phyloP scores from a whole-genome alignment of 2,888 invertebrate species.

The Mesopsocus fuscifrons region DNA sequence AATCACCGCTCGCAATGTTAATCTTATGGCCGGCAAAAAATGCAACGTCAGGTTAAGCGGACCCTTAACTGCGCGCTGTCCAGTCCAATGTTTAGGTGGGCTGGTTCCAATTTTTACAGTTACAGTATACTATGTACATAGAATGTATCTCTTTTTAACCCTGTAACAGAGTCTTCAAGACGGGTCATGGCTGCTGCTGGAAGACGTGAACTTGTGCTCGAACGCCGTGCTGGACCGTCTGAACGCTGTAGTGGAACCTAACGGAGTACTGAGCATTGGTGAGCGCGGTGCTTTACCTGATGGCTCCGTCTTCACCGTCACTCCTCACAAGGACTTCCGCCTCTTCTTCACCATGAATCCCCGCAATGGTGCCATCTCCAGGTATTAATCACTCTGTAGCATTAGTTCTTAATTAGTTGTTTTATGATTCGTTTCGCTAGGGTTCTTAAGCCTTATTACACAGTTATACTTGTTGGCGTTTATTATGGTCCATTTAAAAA shows the following conservation, averaged over 20 bases:
- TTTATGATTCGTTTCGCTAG: too few species aligned
- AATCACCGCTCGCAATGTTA: too few species aligned
- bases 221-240: constrained; percentile 92
- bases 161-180: constrained; percentile 52
- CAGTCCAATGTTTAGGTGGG: too few species aligned
- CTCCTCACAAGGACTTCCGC: constrained; percentile 78
- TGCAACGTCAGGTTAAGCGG: too few species aligned
- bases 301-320: constrained; percentile 50
- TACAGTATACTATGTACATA: too few species aligned
- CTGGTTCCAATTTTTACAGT: too few species aligned
- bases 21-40: too few species aligned
- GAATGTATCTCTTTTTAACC: too few species aligned
- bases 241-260: constrained; percentile 86
- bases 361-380: constrained; percentile 85
- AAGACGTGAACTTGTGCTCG: constrained; percentile 90
- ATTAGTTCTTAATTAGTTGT: too few species aligned
- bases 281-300: constrained; percentile 68
- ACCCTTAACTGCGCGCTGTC: too few species aligned
- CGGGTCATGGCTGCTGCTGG: constrained; percentile 69
- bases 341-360: constrained; percentile 92
- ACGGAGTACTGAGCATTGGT: constrained; percentile 71
- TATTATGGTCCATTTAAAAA: constrained; percentile 1
- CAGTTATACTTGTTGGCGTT: constrained; percentile 8
- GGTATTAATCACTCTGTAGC: too few species aligned
- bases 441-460: too few species aligned